Conservation (phyloP, 2,797 vertebrate genomes). For the Sciurus carolinensis region DNA sequence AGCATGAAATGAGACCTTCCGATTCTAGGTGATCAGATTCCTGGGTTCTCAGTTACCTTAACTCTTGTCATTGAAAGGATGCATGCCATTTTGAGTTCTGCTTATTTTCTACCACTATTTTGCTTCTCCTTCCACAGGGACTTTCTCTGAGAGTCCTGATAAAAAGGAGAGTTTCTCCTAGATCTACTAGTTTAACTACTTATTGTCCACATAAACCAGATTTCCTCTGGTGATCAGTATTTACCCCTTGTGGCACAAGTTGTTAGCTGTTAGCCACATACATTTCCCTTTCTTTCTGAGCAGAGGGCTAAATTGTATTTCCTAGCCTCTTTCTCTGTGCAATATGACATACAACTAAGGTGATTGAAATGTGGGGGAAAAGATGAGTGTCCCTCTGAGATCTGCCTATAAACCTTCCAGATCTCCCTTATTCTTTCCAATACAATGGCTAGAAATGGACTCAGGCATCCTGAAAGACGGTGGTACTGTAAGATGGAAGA, state of each 20-base stretch:
- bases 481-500: neutral
- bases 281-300: neutral
- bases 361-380: neutral
- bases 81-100: neutral
- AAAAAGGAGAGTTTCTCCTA: neutral
- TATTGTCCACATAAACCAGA: neutral
- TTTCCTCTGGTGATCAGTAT: neutral
- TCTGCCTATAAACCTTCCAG: neutral
- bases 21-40: neutral
- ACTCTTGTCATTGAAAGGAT: neutral
- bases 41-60: neutral
- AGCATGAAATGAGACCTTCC: neutral
- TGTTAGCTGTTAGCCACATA: neutral
- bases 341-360: neutral
- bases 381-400: neutral
- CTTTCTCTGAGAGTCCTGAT: neutral
- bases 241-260: neutral
- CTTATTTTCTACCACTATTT: neutral
- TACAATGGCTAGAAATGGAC: neutral
- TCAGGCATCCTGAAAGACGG: neutral
- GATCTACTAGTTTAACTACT: constrained; percentile 8
- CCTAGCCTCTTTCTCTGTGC: neutral
- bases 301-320: neutral
- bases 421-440: neutral
- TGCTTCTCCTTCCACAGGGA: neutral